phyloP scores from a whole-genome alignment of 1,140 invertebrate species.

The Scylla paramamosain region DNA sequence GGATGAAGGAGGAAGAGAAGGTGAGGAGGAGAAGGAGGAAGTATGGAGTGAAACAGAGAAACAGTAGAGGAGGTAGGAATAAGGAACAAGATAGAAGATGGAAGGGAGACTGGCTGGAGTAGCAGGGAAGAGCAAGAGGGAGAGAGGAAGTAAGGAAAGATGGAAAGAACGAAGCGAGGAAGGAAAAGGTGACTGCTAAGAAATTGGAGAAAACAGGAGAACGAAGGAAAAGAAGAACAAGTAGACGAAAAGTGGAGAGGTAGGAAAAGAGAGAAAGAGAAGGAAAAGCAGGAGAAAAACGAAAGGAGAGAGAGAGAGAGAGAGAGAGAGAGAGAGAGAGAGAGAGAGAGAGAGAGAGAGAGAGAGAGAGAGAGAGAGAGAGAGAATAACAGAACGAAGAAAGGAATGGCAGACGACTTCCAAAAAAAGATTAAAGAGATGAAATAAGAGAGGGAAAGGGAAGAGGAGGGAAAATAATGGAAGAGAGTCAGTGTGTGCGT shows the following conservation, averaged over 20 bases:
- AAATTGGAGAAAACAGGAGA: not conserved
- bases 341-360: not conserved
- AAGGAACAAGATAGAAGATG: not conserved
- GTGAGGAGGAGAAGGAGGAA: not conserved
- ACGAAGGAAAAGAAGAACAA: not conserved
- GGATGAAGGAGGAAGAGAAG: no score
- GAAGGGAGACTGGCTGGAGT: not conserved
- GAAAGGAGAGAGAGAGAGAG: constrained; percentile 14
- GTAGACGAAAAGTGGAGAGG: not conserved
- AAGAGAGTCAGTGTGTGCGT: no score
- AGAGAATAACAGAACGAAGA: no score
- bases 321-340: constrained; percentile 30
- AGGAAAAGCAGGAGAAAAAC: no score
- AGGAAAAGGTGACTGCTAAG: not conserved
- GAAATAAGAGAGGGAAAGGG: no score
- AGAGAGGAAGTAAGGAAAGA: not conserved
- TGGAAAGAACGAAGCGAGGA: not conserved
- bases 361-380: no score
- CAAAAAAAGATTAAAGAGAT: no score
- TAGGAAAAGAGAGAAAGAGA: no score
- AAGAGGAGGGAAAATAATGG: no score
- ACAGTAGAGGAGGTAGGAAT: not conserved
- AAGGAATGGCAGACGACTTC: no score
- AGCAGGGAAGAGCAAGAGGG: not conserved
- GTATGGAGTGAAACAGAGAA: not conserved